Percentiles rank a stretch among this genome's conserved stretches.
Conservation (phyloP, 2,888 invertebrate genomes). For the Bugulina stolonifera region DNA sequence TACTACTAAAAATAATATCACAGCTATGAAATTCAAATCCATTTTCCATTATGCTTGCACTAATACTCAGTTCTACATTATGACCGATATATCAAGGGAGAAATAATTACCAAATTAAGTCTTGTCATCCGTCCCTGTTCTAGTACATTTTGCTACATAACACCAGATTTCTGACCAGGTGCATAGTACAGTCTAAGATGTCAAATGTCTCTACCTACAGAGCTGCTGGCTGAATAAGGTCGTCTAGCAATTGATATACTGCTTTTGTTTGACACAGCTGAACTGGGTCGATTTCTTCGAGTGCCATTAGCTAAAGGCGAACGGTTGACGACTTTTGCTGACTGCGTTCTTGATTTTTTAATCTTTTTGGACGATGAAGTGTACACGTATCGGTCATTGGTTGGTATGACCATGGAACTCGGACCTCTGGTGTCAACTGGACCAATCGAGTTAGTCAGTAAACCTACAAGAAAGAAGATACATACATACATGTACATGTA, state of each 20-base stretch:
- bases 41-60: too few species aligned
- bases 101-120: too few species aligned
- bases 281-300: neutral
- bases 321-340: neutral
- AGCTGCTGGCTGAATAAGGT: neutral
- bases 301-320: neutral
- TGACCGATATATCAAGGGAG: too few species aligned
- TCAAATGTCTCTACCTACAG: neutral
- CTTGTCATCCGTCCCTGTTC: too few species aligned
- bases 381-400: neutral
- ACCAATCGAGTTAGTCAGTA: neutral
- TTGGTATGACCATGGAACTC: neutral
- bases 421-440: neutral
- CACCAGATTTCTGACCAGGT: too few species aligned
- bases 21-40: too few species aligned
- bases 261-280: neutral
- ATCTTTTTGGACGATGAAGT: neutral
- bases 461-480: neutral
- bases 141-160: too few species aligned
- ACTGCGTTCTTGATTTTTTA: neutral
- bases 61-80: too few species aligned
- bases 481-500: neutral
- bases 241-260: slow-evolving; percentile 6
- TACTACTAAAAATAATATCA: too few species aligned
- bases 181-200: too few species aligned